These are phyloP conservation scores for Rhineura floridana DNA, from an alignment of 2,113 vertebrate species.

Conservation along the genomic window DNA sequence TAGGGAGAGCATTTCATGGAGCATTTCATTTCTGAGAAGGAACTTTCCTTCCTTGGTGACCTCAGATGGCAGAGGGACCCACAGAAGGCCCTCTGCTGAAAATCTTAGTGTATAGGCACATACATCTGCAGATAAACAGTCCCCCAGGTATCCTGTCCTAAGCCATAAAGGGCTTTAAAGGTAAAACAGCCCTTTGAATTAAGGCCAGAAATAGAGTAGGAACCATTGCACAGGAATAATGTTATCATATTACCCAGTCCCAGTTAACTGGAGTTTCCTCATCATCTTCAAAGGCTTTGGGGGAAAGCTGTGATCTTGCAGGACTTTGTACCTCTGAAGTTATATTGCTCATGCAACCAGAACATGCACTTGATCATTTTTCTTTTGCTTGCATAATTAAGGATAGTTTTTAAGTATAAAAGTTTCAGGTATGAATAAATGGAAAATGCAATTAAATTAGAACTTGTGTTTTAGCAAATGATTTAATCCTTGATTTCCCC, in stretches of 20 bases:
- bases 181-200: neutral
- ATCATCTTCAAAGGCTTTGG: neutral
- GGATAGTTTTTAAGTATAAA: too few relatives aligned
- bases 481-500: neutral
- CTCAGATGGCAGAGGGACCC: too few relatives aligned
- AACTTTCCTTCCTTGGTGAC: neutral
- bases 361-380: too few relatives aligned
- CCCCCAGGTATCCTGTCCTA: neutral
- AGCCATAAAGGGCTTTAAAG: neutral
- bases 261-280: neutral
- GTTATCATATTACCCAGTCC: neutral
- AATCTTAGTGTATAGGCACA: neutral
- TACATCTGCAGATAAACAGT: neutral
- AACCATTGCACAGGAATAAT: too few relatives aligned
- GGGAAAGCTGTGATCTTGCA: neutral
- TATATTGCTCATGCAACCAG: neutral
- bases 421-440: too few relatives aligned
- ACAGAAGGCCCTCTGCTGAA: too few relatives aligned
- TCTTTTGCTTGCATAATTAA: neutral
- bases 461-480: neutral
- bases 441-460: neutral
- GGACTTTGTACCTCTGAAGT: neutral
- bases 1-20: neutral
- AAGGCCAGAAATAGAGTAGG: neutral
- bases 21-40: neutral